phyloP scores from a whole-genome alignment of 2,113 vertebrate species.

The Chloropsis cyanopogon region DNA sequence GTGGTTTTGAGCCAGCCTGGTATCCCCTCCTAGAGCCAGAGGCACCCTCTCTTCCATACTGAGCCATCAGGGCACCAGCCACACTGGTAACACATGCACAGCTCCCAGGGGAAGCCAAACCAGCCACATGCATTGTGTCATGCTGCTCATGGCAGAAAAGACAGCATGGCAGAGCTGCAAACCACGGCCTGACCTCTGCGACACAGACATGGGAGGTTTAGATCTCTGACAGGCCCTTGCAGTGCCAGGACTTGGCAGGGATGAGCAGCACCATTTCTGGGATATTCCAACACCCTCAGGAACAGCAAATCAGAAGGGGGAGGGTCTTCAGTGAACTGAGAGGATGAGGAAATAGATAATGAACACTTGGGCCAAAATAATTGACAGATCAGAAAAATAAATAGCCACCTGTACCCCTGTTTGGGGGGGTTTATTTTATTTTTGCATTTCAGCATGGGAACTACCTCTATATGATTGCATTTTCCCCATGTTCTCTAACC shows the following conservation, averaged over 20 bases:
- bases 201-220: accelerated
- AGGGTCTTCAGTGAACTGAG: neutral
- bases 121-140: accelerated
- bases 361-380: neutral
- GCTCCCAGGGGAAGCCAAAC: neutral
- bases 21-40: neutral
- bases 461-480: accelerated
- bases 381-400: neutral
- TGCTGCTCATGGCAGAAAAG: accelerated
- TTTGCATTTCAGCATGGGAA: neutral
- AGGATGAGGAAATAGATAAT: neutral
- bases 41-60: neutral
- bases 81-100: too few relatives aligned
- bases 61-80: neutral
- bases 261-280: neutral
- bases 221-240: neutral
- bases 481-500: neutral
- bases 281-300: neutral
- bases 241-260: neutral
- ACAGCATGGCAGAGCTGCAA: accelerated
- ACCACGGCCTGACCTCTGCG: accelerated
- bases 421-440: neutral
- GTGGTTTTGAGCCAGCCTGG: neutral
- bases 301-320: neutral
- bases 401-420: neutral